Base-by-base conservation (phyloP, 2,888 invertebrate genomes). In the Rotaria magnacalcarata region DNA sequence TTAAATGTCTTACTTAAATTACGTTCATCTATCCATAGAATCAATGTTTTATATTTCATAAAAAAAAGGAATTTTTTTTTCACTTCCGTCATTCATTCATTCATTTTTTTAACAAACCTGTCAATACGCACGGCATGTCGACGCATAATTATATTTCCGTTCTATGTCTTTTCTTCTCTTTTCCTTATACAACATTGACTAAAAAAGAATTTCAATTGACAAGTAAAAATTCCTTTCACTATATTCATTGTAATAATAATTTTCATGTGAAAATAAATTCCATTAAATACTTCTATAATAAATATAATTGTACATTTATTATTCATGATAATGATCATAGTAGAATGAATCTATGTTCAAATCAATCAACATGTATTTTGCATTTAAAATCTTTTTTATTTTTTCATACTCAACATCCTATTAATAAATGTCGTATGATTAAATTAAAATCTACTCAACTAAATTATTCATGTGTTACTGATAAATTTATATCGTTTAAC, bases 1-100 rank as follows among this genome's bases (percentile, higher is more conserved):
- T 67, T 67, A 67, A 34, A 67, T 67, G 67, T 67, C 67, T 67
- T 67, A 67, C 67, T 67, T 21, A 67, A 27, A 67, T 27, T 67
- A 34, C 67, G 34, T 67, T 67, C 34, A 21, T 21, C 19, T 54
- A 54, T 54, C 1, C 21, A 54, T 54, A 54, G 19, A 54, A 54
- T 19, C 21, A 60, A 27, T 60, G 27, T 60, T 60, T n/a, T 27
- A 67, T 67, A 67, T 67, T 27, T 34, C 16, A 67, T 67, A 67
- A n/a, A 34, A 34, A 34, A 34, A 34, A 34, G 2, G 34, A 3
- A 11, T 27, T 34, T 67, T 27, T 34, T 16, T 11, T 67, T 67
- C 27, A 21, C 10, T 54, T 21, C 19, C 54, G 52, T 52, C 52
- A 52, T 52, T 52, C 11, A 52, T 14, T 52, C 52, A 52, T 52